A percentile compares a stretch with the other conserved stretches of the same genome.
phyloP scores from a whole-genome alignment of 2,888 invertebrate genomes.

The Polietes domitor region DNA sequence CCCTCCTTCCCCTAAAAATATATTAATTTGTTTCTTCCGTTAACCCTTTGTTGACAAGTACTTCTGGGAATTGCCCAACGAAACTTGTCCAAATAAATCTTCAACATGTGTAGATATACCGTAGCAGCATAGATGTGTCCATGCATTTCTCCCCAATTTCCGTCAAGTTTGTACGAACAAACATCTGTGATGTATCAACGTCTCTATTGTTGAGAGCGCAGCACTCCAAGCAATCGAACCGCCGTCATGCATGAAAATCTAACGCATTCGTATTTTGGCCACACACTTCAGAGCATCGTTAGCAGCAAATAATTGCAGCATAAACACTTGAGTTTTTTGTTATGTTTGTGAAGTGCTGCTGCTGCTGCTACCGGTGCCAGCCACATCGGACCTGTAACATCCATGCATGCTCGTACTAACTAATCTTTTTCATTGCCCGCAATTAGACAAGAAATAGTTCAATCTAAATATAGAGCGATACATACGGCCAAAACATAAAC shows the following conservation, averaged over 20 bases:
- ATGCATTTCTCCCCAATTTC: background rate
- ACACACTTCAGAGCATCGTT: conserved; percentile 45
- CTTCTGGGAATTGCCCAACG: background rate
- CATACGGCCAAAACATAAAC: conserved; percentile 20
- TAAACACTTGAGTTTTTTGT: conserved; percentile 38
- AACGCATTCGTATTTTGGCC: conserved; percentile 35
- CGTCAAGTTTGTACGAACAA: background rate
- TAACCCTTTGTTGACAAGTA: background rate
- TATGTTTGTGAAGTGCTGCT: background rate
- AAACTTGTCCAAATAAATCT: background rate
- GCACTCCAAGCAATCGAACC: background rate
- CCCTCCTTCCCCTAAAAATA: no score
- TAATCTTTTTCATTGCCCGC: conserved; percentile 26
- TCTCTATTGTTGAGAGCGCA: background rate
- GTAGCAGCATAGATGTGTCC: no score
- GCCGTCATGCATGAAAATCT: conserved; percentile 13
- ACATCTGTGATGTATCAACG: background rate
- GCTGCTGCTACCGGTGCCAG: no score
- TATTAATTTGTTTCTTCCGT: background rate
- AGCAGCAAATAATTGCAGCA: conserved; percentile 43
- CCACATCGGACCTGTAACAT: background rate
- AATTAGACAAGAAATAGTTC: conserved; percentile 47
- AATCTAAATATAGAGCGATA: conserved; percentile 56
- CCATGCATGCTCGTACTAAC: conserved; percentile 20
- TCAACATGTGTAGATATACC: background rate